Evolutionary conservation across 2,113 vertebrate species (phyloP).

Genomic region (Laticauda laticaudata): DNA sequence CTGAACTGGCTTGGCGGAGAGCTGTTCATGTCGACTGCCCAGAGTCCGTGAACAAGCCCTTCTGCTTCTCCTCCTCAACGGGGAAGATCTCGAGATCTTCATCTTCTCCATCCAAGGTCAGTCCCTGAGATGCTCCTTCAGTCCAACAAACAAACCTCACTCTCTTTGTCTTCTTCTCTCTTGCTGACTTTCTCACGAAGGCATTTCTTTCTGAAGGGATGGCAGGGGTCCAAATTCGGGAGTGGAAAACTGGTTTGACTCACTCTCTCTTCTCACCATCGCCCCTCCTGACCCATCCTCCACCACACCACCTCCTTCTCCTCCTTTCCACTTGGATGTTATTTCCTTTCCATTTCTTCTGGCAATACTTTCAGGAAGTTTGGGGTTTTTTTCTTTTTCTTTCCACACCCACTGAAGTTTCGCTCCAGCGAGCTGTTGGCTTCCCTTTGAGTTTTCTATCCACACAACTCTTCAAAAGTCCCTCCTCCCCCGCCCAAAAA

Average conservation of each 20-base stretch:
- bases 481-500: neutral
- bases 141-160: neutral
- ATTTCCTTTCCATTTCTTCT: neutral
- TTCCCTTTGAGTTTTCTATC: neutral
- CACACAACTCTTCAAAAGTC: neutral
- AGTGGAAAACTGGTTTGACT: neutral
- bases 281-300: neutral
- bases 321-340: neutral
- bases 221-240: neutral
- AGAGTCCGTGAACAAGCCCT: conserved; percentile 79
- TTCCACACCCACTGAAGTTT: neutral
- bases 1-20: conserved; percentile 41
- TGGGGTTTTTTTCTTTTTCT: neutral
- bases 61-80: neutral
- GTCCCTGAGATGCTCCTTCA: neutral
- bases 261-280: neutral
- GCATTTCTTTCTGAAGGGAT: neutral
- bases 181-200: neutral
- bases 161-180: neutral
- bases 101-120: neutral
- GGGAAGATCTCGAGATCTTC: neutral
- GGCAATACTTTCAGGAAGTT: neutral
- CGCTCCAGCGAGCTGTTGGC: neutral
- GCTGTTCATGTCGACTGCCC: conserved; percentile 86
- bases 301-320: neutral